A percentile compares a stretch with the other conserved stretches of the same genome.
phyloP scores from a whole-genome alignment of 2,797 vertebrate species.

The Amniataba percoides region DNA sequence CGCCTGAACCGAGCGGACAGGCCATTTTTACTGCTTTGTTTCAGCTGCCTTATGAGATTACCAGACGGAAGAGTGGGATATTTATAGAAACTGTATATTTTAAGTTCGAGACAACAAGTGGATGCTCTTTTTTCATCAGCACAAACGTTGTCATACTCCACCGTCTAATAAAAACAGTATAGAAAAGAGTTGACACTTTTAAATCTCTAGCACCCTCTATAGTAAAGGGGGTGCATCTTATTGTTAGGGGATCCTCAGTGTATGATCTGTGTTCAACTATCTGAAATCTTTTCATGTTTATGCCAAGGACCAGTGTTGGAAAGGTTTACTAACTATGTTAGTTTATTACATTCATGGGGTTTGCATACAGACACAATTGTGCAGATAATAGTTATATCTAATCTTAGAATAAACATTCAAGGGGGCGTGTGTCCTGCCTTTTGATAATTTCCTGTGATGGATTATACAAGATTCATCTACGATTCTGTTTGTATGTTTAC shows the following conservation, averaged over 20 bases:
- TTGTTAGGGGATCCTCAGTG: neutral
- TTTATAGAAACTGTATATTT: neutral
- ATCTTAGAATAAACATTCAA: neutral
- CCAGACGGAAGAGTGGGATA: accelerated
- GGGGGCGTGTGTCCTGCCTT: neutral
- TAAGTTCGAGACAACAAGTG: neutral
- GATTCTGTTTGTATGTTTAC: neutral
- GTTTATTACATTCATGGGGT: neutral
- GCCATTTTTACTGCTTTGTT: neutral
- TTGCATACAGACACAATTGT: neutral
- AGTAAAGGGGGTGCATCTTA: conserved; percentile 20
- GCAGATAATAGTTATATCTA: neutral
- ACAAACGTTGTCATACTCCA: neutral
- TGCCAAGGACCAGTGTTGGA: neutral
- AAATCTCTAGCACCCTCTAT: conserved; percentile 67
- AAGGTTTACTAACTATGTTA: neutral
- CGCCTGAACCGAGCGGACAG: neutral
- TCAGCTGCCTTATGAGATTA: neutral
- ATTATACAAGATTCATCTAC: neutral
- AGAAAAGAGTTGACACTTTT: conserved; percentile 18
- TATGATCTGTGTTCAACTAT: neutral
- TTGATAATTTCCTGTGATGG: neutral
- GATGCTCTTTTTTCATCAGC: neutral
- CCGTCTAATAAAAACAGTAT: neutral
- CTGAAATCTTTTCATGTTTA: neutral